These are phyloP conservation scores for Sitophilus oryzae DNA, from an alignment of 1,140 invertebrate genomes.

Conservation along the genomic window DNA sequence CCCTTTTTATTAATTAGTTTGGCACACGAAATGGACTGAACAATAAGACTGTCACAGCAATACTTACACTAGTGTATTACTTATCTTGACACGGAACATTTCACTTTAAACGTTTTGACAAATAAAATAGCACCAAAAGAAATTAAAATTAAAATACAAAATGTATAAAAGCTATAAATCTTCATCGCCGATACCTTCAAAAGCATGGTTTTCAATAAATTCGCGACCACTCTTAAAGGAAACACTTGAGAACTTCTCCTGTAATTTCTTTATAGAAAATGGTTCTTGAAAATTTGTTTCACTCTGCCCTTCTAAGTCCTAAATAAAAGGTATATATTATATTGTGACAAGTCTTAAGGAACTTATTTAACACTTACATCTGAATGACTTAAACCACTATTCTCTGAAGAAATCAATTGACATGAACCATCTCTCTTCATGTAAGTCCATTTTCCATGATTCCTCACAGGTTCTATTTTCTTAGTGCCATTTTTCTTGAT, in stretches of 20 bases:
- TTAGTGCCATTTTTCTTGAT: constrained; percentile 64
- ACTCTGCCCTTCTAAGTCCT: constrained; percentile 13
- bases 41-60: constrained; percentile 1
- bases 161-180: constrained; percentile 59
- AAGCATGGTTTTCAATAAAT: constrained; percentile 79
- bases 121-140: background rate
- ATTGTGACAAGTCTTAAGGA: background rate
- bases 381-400: constrained; percentile 42
- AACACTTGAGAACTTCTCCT: constrained; percentile 54
- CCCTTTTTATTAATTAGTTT: background rate
- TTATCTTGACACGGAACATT: background rate
- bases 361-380: constrained; percentile 28
- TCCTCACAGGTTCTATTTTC: constrained; percentile 32
- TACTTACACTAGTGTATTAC: background rate
- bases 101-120: background rate
- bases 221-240: constrained; percentile 58
- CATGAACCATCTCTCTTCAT: constrained; percentile 51
- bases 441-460: constrained; percentile 45
- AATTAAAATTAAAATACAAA: background rate
- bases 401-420: constrained; percentile 45
- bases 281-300: constrained; percentile 36
- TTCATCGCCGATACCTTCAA: constrained; percentile 85
- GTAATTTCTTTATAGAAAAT: constrained; percentile 52
- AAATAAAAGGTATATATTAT: constrained; percentile 11
- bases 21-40: constrained; percentile 9